Evolutionary conservation across 2,797 vertebrate species (phyloP).

Genomic region (Myotis vivesi): DNA sequence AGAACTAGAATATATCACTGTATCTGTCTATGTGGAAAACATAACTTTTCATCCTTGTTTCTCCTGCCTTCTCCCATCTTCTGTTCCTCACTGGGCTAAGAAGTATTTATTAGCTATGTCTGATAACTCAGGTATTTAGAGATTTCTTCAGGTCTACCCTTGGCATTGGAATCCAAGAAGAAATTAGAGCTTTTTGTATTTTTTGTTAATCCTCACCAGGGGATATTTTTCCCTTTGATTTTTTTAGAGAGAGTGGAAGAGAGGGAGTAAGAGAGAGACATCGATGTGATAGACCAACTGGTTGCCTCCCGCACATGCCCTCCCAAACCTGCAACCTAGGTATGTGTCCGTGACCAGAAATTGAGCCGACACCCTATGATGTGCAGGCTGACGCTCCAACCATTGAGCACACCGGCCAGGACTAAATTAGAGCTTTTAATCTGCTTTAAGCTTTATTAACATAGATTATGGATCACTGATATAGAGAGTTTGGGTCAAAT

Average conservation of each 20-base stretch:
- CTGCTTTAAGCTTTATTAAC: neutral
- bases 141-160: neutral
- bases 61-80: neutral
- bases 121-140: constrained; percentile 35
- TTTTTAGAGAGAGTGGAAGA: too few species aligned
- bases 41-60: constrained; percentile 7
- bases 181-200: constrained; percentile 10
- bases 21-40: neutral
- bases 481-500: neutral
- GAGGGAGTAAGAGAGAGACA: too few species aligned
- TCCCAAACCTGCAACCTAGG: too few species aligned
- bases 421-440: neutral
- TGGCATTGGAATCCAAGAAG: constrained; percentile 6
- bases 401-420: too few species aligned
- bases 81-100: neutral
- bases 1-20: constrained; percentile 1
- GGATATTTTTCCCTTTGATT: too few species aligned
- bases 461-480: neutral
- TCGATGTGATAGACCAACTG: too few species aligned
- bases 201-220: too few species aligned
- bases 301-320: too few species aligned
- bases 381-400: too few species aligned
- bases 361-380: too few species aligned
- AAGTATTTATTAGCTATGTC: constrained; percentile 3
- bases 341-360: too few species aligned